Conservation (phyloP, 2,113 vertebrate genomes). For the Coturnix japonica region DNA sequence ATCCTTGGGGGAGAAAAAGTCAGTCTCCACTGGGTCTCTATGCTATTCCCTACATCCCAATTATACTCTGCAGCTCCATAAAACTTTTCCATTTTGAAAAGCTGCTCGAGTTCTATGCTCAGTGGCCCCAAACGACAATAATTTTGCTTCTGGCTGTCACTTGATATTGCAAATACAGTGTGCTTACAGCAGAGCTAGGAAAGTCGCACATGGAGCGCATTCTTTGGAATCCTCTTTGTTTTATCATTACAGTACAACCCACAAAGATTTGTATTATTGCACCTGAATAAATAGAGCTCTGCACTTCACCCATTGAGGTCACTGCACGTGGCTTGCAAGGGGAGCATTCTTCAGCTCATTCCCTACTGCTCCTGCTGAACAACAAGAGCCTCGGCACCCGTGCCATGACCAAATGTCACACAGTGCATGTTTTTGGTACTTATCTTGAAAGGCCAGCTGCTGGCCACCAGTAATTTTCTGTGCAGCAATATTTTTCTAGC, state of each 20-base stretch:
- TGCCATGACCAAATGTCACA: conserved; percentile 61
- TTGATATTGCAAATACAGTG: conserved; percentile 15
- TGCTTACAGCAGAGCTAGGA: conserved; percentile 63
- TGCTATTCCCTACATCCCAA: neutral
- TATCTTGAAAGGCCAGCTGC: conserved; percentile 69
- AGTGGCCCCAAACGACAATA: neutral
- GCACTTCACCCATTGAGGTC: conserved; percentile 82
- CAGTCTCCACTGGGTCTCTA: fast-evolving
- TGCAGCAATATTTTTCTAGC: conserved; percentile 46
- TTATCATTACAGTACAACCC: conserved; percentile 82
- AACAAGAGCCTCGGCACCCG: neutral
- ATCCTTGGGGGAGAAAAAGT: neutral
- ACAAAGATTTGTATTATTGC: conserved; percentile 86
- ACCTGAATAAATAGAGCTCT: conserved; percentile 93
- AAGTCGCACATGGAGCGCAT: conserved; percentile 82
- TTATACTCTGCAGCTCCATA: neutral
- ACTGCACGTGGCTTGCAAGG: conserved; percentile 57
- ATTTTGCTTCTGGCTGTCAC: conserved; percentile 60
- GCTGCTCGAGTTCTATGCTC: neutral
- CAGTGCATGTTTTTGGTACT: conserved; percentile 66
- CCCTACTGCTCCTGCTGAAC: conserved; percentile 43
- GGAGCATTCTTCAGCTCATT: conserved; percentile 39
- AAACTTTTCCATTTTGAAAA: conserved; percentile 25
- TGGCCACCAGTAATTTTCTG: conserved; percentile 31
- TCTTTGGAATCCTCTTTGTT: conserved; percentile 89